A percentile compares a stretch with the other conserved stretches of the same genome.
phyloP scores from a whole-genome alignment of 2,888 invertebrate species.

The Tenthredo amoena region DNA sequence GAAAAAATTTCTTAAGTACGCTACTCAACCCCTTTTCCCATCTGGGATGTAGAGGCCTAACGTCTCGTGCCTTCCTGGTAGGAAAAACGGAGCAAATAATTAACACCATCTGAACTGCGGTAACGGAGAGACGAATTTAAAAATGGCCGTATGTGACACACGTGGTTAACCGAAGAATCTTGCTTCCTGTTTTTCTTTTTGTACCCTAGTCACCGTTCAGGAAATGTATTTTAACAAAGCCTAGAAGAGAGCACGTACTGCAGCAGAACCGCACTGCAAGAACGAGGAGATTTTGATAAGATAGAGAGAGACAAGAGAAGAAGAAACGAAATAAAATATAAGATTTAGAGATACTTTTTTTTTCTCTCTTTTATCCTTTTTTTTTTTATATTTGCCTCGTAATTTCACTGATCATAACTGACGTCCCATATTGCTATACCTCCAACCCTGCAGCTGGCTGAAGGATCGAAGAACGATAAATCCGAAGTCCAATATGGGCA shows the following conservation, averaged over 20 bases:
- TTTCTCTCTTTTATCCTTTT: not conserved
- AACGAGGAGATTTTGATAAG: not conserved
- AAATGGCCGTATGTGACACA: slow-evolving; percentile 41
- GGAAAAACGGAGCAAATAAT: slow-evolving; percentile 36
- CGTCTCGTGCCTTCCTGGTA: not conserved
- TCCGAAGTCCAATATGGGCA: slow-evolving; percentile 27
- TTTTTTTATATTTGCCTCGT: not conserved
- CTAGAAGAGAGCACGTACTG: not conserved
- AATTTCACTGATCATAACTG: slow-evolving; percentile 20
- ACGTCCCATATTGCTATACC: slow-evolving; percentile 13
- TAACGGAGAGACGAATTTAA: slow-evolving; percentile 38
- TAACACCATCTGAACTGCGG: slow-evolving; percentile 46
- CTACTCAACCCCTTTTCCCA: not conserved
- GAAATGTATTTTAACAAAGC: not conserved
- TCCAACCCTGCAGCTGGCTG: not conserved
- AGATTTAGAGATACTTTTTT: not conserved
- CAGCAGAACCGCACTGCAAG: slow-evolving; percentile 1
- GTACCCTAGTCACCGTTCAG: not conserved
- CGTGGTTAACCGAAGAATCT: slow-evolving; percentile 26
- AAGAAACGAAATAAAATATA: not conserved
- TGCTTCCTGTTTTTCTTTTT: slow-evolving; percentile 42
- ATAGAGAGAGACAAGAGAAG: not conserved
- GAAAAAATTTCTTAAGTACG: not conserved
- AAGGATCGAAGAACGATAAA: slow-evolving; percentile 34
- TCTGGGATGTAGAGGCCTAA: slow-evolving; percentile 19